phyloP scores from a whole-genome alignment of 2,113 vertebrate species.

The Tyrannus savana region DNA sequence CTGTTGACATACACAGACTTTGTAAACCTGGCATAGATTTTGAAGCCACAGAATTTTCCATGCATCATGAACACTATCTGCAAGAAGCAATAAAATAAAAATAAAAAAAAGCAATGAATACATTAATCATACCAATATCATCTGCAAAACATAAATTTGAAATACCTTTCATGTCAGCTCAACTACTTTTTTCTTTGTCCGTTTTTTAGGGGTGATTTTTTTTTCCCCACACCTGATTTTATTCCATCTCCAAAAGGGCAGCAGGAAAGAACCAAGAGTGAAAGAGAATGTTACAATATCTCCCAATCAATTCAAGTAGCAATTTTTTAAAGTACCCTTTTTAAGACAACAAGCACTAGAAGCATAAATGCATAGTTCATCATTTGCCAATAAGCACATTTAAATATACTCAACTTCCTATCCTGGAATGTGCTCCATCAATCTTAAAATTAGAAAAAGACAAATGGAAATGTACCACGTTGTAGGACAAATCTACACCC shows the following conservation, averaged over 20 bases:
- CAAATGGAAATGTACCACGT: background rate
- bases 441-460: background rate
- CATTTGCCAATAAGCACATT: background rate
- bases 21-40: conserved; percentile 77
- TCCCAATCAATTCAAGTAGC: background rate
- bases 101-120: conserved; percentile 46
- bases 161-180: conserved; percentile 71
- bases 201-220: background rate
- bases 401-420: background rate
- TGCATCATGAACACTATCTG: conserved; percentile 75
- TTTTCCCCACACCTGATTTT: conserved; percentile 73
- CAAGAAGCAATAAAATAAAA: conserved; percentile 68
- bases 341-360: background rate
- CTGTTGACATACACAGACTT: conserved; percentile 75
- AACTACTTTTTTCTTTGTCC: background rate
- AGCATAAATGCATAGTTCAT: background rate
- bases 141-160: conserved; percentile 79
- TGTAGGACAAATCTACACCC: background rate
- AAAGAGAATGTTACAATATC: background rate
- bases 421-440: background rate
- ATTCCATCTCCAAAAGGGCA: conserved; percentile 54
- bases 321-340: background rate
- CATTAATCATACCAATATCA: conserved; percentile 77
- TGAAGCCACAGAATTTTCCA: conserved; percentile 76
- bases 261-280: conserved; percentile 3